Base-by-base conservation (phyloP, 2,888 invertebrate species). In the Syrphus vitripennis region DNA sequence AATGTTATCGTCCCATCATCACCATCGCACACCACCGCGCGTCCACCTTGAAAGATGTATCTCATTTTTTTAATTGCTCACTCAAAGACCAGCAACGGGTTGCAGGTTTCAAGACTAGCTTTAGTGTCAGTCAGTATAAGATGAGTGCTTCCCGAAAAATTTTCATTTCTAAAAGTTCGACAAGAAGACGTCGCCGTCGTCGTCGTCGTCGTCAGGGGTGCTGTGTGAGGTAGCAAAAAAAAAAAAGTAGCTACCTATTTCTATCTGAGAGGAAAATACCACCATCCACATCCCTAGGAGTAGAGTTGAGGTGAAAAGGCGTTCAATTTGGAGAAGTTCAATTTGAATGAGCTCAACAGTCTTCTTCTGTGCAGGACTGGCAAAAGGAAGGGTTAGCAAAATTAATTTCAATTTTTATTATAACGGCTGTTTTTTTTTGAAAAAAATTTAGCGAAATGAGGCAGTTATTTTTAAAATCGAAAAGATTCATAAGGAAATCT, bases 1-100 rank as follows among this genome's bases (percentile, higher is more conserved):
- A 87, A 83, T 75, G 65, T 82, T 87, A 81, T 83, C 74, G 55
- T 53, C 16, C 57, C 53, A 55, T 45, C 59, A n/a, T n/a, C n/a
- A n/a, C n/a, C n/a, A n/a, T n/a, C n/a, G n/a, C n/a, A 19, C 40
- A 55, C 55, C 16, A 55, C 69, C 59, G 45, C 50, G 34, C 61
- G 84, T 50, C 65, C 77, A 16, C 63, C 80, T 29, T 71, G 69
- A 42, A 67, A 75, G 75, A 65, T 79, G 74, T 78, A 78, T 83
- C 71, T 78, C 70, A 83, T 87, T 71, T 87, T n/a, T 87, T 87
- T 83, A 87, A 87, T 83, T 87, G 83, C 87, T 75, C 86, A 70
- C 70, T 78, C 74, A 69, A 72, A 74, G n/a, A n/a, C n/a, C n/a
- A n/a, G 65, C 65, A 34, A 37, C 53, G 67, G 40, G 75, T 48